Conservation (phyloP, 2,113 vertebrate genomes). For the Hiodon alosoides region DNA sequence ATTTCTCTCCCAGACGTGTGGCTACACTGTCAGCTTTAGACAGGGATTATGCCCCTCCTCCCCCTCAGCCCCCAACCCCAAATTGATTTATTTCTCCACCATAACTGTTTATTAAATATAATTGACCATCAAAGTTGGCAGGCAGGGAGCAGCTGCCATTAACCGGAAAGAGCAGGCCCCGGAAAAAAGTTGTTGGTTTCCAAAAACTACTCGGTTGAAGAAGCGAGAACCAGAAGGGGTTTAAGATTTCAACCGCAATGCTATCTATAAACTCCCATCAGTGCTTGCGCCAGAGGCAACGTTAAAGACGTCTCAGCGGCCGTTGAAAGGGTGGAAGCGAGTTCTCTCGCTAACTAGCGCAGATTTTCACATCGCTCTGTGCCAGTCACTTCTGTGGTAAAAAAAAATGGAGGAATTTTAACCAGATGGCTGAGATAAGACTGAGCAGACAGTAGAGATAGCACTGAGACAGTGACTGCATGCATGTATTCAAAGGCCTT, state of each 20-base stretch:
- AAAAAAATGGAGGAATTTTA: not conserved
- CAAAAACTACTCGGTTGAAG: slow-evolving; percentile 46
- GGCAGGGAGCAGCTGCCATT: slow-evolving; percentile 36
- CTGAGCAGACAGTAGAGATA: not conserved
- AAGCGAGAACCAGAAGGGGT: slow-evolving; percentile 44
- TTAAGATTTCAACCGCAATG: slow-evolving; percentile 50
- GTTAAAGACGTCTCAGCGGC: not conserved
- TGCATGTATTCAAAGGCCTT: no score
- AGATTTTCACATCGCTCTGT: no score
- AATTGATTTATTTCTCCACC: slow-evolving; percentile 65
- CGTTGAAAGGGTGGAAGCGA: not conserved
- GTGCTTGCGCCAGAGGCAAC: not conserved
- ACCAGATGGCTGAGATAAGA: not conserved
- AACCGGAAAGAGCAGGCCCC: slow-evolving; percentile 47
- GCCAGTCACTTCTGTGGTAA: no score
- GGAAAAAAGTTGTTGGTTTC: slow-evolving; percentile 51
- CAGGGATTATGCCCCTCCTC: slow-evolving; percentile 51
- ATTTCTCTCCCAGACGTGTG: slow-evolving; percentile 58
- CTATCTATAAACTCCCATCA: slow-evolving; percentile 21
- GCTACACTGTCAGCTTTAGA: slow-evolving; percentile 59
- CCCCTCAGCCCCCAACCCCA: slow-evolving; percentile 36
- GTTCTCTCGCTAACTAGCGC: no score
- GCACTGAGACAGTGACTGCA: not conserved
- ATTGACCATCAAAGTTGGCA: slow-evolving; percentile 70
- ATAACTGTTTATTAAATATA: slow-evolving; percentile 73